Evolutionary conservation across 1,140 invertebrate genomes (phyloP).

Genomic region (Orchestia grillus): DNA sequence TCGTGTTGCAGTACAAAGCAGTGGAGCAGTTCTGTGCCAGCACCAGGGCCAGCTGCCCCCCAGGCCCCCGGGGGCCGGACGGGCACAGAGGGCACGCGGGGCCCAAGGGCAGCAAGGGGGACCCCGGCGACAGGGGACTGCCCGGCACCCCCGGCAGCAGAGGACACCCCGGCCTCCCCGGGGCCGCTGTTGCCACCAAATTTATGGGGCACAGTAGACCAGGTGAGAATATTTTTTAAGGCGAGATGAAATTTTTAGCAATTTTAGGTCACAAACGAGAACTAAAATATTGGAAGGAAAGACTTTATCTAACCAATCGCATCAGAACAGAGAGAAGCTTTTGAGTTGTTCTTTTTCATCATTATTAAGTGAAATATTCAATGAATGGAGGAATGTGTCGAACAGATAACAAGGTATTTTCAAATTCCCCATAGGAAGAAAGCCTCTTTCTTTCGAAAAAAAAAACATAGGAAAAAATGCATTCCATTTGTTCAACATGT

Average conservation of each 20-base stretch:
- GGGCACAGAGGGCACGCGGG: constrained; percentile 69
- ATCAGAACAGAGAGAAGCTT: too few relatives aligned
- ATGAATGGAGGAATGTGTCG: neutral
- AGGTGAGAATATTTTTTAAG: neutral
- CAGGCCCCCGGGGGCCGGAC: constrained; percentile 67
- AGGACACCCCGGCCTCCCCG: constrained; percentile 73
- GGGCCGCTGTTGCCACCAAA: constrained; percentile 75
- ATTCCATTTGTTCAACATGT: neutral
- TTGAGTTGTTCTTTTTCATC: too few relatives aligned
- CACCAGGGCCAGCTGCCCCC: constrained; percentile 81
- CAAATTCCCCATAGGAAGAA: neutral
- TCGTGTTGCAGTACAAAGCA: constrained; percentile 72
- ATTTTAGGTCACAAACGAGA: too few relatives aligned
- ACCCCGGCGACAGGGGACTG: constrained; percentile 77
- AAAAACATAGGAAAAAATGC: neutral
- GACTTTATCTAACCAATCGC: too few relatives aligned
- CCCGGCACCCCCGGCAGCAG: constrained; percentile 77
- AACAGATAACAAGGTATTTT: neutral
- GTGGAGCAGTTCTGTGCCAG: constrained; percentile 83
- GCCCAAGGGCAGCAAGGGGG: constrained; percentile 68
- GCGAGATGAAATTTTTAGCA: too few relatives aligned
- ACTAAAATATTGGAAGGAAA: too few relatives aligned
- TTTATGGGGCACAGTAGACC: constrained; percentile 59
- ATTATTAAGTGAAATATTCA: neutral
- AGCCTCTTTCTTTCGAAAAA: neutral